A percentile compares a stretch with the other conserved stretches of the same genome.
phyloP scores from a whole-genome alignment of 2,888 invertebrate species.

The Phalera bucephala region DNA sequence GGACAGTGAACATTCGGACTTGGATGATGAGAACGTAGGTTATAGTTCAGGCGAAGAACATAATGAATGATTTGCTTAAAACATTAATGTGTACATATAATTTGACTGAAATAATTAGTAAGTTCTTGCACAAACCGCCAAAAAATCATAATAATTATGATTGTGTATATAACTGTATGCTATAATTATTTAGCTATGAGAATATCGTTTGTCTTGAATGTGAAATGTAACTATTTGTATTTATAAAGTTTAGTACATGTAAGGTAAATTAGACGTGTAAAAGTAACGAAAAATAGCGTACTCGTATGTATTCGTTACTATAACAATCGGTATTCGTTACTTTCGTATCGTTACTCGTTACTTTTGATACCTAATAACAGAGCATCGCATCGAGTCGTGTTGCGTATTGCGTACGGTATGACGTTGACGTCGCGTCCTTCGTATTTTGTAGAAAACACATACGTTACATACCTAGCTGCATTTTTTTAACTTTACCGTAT shows the following conservation, averaged over 20 bases:
- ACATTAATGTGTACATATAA: conserved; percentile 20
- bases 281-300: too few species aligned
- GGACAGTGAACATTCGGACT: conserved; percentile 45
- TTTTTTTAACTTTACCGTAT: too few species aligned
- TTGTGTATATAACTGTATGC: conserved; percentile 26
- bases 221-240: conserved; percentile 18
- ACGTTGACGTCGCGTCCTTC: too few species aligned
- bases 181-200: conserved; percentile 6
- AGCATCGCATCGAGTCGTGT: too few species aligned
- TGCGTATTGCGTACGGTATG: too few species aligned
- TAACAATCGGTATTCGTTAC: too few species aligned
- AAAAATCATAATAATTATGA: conserved; percentile 11
- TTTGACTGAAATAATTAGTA: conserved; percentile 24
- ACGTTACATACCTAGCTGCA: too few species aligned
- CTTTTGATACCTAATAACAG: too few species aligned
- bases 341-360: too few species aligned
- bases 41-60: conserved; percentile 39
- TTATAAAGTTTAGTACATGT: conserved; percentile 23
- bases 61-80: conserved; percentile 22
- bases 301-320: too few species aligned
- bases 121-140: conserved; percentile 21
- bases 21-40: conserved; percentile 41
- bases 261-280: conserved; percentile 19
- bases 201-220: conserved; percentile 3
- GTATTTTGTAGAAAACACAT: too few species aligned